Conservation (phyloP, 2,888 invertebrate genomes). For the Hydrotaea cyrtoneurina region DNA sequence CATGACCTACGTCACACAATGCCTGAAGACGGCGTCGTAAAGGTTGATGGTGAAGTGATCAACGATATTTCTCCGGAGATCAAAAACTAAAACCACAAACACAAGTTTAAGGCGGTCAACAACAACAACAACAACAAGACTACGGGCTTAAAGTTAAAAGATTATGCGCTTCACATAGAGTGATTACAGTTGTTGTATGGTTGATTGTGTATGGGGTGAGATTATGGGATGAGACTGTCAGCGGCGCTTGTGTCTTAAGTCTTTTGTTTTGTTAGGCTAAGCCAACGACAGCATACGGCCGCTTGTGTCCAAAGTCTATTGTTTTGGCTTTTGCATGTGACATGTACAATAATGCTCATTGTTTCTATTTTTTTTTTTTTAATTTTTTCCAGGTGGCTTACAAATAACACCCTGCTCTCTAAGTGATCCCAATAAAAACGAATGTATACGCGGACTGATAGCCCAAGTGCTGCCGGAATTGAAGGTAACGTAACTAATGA, state of each 20-base stretch:
- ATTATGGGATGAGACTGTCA: background rate
- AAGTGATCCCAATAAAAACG: slow-evolving; percentile 83
- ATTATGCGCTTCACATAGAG: background rate
- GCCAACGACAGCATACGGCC: background rate
- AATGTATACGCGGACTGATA: slow-evolving; percentile 83
- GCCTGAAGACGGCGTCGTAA: background rate
- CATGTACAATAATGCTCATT: background rate
- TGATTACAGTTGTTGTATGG: no score
- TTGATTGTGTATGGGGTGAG: background rate
- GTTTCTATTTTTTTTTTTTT: background rate
- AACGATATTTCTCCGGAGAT: background rate
- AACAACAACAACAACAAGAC: background rate
- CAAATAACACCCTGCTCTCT: slow-evolving; percentile 81
- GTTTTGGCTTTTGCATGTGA: background rate
- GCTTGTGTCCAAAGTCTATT: slow-evolving; percentile 15
- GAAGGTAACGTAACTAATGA: slow-evolving; percentile 67
- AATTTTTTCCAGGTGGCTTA: slow-evolving; percentile 41
- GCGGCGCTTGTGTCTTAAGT: slow-evolving; percentile 18
- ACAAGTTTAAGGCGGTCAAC: background rate
- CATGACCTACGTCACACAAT: slow-evolving; percentile 39
- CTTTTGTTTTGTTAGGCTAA: background rate
- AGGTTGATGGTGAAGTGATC: background rate
- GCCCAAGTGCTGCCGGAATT: slow-evolving; percentile 81
- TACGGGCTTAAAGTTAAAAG: background rate
- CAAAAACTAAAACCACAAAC: background rate